Evolutionary conservation across 1,140 invertebrate genomes (phyloP).

Genomic region (Zaprionus gabonicus): DNA sequence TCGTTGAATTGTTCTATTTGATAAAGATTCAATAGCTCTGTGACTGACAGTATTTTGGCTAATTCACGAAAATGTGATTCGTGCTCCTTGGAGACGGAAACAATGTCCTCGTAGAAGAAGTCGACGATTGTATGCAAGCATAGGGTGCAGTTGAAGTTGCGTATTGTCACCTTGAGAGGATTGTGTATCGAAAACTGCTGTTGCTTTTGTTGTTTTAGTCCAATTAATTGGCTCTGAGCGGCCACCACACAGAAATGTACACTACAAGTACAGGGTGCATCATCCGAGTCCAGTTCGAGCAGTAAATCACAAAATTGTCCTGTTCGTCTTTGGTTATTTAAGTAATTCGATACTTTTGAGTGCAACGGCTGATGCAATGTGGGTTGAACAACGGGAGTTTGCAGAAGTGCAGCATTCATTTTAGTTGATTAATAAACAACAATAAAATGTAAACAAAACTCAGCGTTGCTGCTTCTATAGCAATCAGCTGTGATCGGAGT

Average conservation of each 20-base stretch:
- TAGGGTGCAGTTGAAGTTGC: conserved; percentile 67
- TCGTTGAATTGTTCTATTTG: conserved; percentile 56
- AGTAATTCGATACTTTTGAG: conserved; percentile 78
- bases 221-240: conserved; percentile 75
- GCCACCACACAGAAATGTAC: conserved; percentile 79
- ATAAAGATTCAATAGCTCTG: conserved; percentile 72
- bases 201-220: conserved; percentile 68
- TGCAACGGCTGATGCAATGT: conserved; percentile 76
- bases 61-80: conserved; percentile 72
- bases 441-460: conserved; percentile 24
- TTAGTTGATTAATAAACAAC: conserved; percentile 28
- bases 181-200: conserved; percentile 82
- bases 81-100: conserved; percentile 76
- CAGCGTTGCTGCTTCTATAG: background rate
- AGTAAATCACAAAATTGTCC: conserved; percentile 79
- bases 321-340: conserved; percentile 71
- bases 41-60: conserved; percentile 71
- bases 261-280: conserved; percentile 49
- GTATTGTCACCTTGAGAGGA: conserved; percentile 75
- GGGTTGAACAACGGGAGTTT: conserved; percentile 37
- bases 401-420: conserved; percentile 35
- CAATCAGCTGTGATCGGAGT: conserved; percentile 26
- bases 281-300: conserved; percentile 70
- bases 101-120: conserved; percentile 80
- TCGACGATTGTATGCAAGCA: conserved; percentile 79